Percentiles rank a stretch among this genome's conserved stretches.
These are phyloP conservation scores for Adineta ricciae DNA, from an alignment of 2,888 invertebrate genomes.

Conservation along the genomic window DNA sequence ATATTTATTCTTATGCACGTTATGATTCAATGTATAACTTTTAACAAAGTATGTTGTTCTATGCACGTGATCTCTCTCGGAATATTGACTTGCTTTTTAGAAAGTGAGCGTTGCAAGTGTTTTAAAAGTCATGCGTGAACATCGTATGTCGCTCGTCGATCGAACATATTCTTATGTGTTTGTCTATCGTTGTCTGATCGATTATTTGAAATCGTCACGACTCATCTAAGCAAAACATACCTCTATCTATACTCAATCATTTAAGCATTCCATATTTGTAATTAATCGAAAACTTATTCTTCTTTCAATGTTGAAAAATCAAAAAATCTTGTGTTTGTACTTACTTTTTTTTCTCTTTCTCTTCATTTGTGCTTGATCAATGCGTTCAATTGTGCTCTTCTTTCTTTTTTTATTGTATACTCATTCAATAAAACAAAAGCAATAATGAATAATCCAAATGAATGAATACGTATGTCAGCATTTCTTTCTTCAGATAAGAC, in stretches of 20 bases:
- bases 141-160: conserved; percentile 69
- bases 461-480: not conserved
- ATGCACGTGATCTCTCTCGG: not conserved
- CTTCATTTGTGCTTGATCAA: not conserved
- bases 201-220: not conserved
- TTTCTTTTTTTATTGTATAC: not conserved
- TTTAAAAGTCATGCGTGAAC: conserved; percentile 69
- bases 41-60: conserved; percentile 62
- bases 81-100: not conserved
- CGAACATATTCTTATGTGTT: conserved; percentile 9
- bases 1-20: conserved; percentile 68
- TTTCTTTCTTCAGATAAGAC: no score
- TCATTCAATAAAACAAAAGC: not conserved
- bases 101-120: no score
- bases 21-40: conserved; percentile 68
- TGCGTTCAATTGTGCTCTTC: not conserved
- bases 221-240: not conserved
- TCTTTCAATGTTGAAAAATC: not conserved
- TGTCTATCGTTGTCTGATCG: conserved; percentile 13
- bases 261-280: not conserved
- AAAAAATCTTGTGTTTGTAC: not conserved
- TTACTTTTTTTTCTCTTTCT: not conserved
- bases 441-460: not conserved
- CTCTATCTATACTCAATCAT: not conserved
- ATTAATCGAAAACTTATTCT: not conserved